These are phyloP conservation scores for Ctenomys sociabilis DNA, from an alignment of 2,113 vertebrate species.

Conservation along the genomic window DNA sequence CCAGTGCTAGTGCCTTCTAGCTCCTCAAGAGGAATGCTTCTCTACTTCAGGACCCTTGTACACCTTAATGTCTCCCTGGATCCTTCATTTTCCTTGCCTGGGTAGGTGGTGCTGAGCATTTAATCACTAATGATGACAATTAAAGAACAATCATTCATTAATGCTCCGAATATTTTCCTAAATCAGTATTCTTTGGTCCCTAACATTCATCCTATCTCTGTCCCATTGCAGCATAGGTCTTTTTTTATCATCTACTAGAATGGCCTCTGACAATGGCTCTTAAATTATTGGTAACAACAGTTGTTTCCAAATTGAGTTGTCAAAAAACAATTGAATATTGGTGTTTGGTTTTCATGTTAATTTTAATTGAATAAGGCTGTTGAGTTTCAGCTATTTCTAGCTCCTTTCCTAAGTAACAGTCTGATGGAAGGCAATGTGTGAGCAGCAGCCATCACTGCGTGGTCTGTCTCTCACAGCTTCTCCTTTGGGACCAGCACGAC, in stretches of 20 bases:
- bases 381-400: slow-evolving; percentile 16
- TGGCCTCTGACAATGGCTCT: not conserved
- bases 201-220: not conserved
- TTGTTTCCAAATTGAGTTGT: slow-evolving; percentile 39
- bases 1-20: not conserved
- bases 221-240: not conserved
- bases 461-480: not conserved
- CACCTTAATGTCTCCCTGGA: not conserved
- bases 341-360: not conserved
- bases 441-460: not conserved
- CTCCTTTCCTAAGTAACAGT: not conserved
- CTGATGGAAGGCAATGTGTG: not conserved
- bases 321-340: slow-evolving; percentile 21
- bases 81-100: not conserved
- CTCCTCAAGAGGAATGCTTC: not conserved
- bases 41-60: not conserved
- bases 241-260: not conserved
- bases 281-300: slow-evolving; percentile 10
- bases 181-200: not conserved
- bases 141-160: not conserved
- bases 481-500: not conserved
- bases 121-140: not conserved
- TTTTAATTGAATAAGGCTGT: slow-evolving; percentile 24
- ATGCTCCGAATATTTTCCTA: not conserved
- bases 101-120: not conserved